Conservation (phyloP, 2,113 vertebrate genomes). For the Hystrix cristata region DNA sequence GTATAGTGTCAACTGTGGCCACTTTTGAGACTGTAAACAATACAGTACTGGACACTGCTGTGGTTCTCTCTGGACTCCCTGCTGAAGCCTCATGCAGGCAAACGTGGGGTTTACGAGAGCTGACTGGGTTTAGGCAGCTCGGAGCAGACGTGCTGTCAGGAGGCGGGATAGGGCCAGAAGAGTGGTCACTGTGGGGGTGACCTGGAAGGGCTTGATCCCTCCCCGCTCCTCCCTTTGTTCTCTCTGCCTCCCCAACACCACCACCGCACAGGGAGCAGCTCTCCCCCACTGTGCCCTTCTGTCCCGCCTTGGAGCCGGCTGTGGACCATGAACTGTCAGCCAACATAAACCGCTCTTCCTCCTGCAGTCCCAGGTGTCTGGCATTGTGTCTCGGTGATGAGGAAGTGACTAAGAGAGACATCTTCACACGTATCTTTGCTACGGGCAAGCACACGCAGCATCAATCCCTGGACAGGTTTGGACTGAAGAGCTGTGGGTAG, state of each 20-base stretch:
- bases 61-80: neutral
- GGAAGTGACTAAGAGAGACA: neutral
- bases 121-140: neutral
- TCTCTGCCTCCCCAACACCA: neutral
- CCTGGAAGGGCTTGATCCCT: neutral
- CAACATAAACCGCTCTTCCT: neutral
- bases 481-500: neutral
- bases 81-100: neutral
- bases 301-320: neutral
- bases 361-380: neutral
- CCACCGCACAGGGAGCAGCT: neutral
- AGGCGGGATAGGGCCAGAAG: neutral
- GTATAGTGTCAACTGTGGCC: neutral
- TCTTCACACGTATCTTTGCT: neutral
- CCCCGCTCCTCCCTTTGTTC: neutral
- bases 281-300: neutral
- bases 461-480: neutral
- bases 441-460: accelerated
- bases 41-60: neutral
- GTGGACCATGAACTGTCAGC: neutral
- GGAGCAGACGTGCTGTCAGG: neutral
- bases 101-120: neutral
- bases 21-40: neutral
- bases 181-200: neutral
- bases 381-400: neutral